phyloP scores from a whole-genome alignment of 2,888 invertebrate species.

The Orchesellides sinensis region DNA sequence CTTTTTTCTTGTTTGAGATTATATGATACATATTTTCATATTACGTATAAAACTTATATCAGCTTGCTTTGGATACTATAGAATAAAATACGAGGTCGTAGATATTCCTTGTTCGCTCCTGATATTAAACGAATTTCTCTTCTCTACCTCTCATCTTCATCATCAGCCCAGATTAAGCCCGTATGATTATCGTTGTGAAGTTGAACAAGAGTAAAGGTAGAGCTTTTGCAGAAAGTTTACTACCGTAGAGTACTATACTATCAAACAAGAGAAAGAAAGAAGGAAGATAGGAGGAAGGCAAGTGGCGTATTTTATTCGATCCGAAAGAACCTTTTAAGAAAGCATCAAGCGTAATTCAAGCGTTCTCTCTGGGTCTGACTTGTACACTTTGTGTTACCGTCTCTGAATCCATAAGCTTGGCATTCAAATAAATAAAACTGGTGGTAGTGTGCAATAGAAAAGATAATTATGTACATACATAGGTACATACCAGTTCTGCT shows the following conservation, averaged over 20 bases:
- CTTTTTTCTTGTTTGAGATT: conserved; percentile 12
- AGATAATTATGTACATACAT: background rate
- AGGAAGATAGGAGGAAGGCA: background rate
- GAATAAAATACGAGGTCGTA: conserved; percentile 55
- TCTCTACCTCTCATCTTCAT: conserved; percentile 35
- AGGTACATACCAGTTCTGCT: background rate
- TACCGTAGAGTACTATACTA: background rate
- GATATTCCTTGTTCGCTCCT: conserved; percentile 27
- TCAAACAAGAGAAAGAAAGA: background rate
- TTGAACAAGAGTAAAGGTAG: conserved; percentile 12
- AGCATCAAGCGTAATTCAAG: conserved; percentile 50
- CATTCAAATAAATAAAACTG: background rate
- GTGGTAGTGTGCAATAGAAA: background rate
- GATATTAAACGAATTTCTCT: conserved; percentile 10
- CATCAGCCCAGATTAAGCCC: conserved; percentile 1
- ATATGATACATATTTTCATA: background rate
- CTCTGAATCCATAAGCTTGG: conserved; percentile 27
- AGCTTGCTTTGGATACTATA: background rate
- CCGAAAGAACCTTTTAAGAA: conserved; percentile 61
- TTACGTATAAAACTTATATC: background rate
- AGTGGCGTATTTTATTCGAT: conserved; percentile 50
- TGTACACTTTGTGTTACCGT: conserved; percentile 41
- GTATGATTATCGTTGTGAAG: conserved; percentile 28
- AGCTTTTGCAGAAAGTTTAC: background rate
- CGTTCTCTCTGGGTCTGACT: conserved; percentile 19